Evolutionary conservation across 1,140 invertebrate species (phyloP).

Genomic region (Dinoponera quadriceps): DNA sequence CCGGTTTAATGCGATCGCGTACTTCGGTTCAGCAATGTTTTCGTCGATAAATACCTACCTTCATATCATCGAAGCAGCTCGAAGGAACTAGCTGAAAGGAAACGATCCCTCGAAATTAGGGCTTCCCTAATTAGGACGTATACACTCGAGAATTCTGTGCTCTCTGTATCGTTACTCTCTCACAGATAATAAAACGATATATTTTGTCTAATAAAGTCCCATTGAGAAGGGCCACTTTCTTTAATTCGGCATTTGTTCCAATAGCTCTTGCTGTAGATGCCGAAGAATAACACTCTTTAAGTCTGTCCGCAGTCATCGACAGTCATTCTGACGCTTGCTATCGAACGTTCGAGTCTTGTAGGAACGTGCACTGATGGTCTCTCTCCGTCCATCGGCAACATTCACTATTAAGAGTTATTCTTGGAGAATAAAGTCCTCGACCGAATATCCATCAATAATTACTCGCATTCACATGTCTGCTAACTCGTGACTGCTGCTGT

Average conservation of each 20-base stretch:
- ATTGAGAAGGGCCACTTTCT: not conserved
- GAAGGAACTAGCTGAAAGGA: constrained; percentile 22
- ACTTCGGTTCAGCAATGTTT: constrained; percentile 22
- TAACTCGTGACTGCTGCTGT: constrained; percentile 54
- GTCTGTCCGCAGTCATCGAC: not conserved
- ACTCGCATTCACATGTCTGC: constrained; percentile 52
- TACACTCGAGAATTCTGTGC: not conserved
- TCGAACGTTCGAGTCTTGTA: constrained; percentile 7
- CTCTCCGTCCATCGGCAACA: not conserved
- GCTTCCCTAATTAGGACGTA: constrained; percentile 17
- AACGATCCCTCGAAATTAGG: constrained; percentile 27
- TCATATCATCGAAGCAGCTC: not conserved
- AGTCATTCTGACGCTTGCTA: not conserved
- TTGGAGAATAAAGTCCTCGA: constrained; percentile 48
- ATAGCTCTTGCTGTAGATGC: not conserved
- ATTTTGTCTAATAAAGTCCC: not conserved
- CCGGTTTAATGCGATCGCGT: constrained; percentile 37
- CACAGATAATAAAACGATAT: not conserved
- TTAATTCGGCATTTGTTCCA: not conserved
- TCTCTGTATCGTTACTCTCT: not conserved
- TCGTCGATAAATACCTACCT: constrained; percentile 27
- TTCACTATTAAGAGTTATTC: constrained; percentile 49
- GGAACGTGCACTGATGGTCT: constrained; percentile 8
- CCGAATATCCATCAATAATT: constrained; percentile 59
- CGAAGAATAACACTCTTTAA: constrained; percentile 2